Percentiles rank a stretch among this genome's conserved stretches.
These are phyloP conservation scores for Epinephelus coioides DNA, from an alignment of 2,797 vertebrate species.

Conservation along the genomic window DNA sequence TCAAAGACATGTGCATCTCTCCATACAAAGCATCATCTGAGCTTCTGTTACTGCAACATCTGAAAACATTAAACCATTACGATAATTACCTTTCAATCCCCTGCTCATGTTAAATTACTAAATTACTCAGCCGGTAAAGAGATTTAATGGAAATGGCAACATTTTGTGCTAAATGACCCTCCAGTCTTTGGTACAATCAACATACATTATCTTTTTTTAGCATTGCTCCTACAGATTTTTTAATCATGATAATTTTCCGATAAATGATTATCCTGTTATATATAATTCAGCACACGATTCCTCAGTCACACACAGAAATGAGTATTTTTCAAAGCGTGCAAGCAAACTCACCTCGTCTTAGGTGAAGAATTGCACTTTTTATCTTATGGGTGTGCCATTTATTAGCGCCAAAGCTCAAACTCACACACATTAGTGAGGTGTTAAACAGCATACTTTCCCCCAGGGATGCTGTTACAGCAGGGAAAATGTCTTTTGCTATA, in stretches of 20 bases:
- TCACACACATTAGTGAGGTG: slow-evolving; percentile 42
- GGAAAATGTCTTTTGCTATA: slow-evolving; percentile 41
- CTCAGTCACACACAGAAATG: slow-evolving; percentile 12
- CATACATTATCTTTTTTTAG: not conserved
- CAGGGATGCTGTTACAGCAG: slow-evolving; percentile 31
- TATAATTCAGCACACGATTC: slow-evolving; percentile 54
- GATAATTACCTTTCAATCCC: slow-evolving; percentile 39
- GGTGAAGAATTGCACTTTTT: slow-evolving; percentile 35
- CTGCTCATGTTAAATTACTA: slow-evolving; percentile 5
- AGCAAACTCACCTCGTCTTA: not conserved
- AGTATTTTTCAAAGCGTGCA: not conserved
- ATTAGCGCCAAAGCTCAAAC: slow-evolving; percentile 31
- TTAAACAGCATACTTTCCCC: slow-evolving; percentile 50
- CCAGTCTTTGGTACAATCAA: not conserved
- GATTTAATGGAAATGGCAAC: slow-evolving; percentile 13
- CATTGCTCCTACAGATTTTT: not conserved
- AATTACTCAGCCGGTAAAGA: slow-evolving; percentile 25
- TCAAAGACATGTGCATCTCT: not conserved
- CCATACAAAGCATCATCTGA: not conserved
- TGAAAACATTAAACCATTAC: slow-evolving; percentile 24
- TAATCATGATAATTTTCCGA: slow-evolving; percentile 57
- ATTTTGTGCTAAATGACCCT: slow-evolving; percentile 12
- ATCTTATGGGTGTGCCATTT: slow-evolving; percentile 42
- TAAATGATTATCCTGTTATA: slow-evolving; percentile 33
- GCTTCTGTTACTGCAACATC: slow-evolving; percentile 5